Evolutionary conservation across 1,140 invertebrate species (phyloP), one percentile per base, ranked within the genome.

Genomic region (Pachypeltis micranthus): DNA sequence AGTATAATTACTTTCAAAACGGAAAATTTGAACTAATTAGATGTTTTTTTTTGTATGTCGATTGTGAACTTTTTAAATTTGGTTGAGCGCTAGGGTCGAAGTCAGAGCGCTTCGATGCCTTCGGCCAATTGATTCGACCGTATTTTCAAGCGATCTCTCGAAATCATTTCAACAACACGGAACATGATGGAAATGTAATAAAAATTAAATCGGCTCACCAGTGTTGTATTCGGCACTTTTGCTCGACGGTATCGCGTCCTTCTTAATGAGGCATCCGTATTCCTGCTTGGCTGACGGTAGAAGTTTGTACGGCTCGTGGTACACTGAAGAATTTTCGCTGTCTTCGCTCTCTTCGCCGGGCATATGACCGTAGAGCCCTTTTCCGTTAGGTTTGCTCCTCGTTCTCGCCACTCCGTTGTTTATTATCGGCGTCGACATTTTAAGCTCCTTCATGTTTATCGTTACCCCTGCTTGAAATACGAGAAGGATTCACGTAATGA

Each of bases 371-470:
- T 77, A 77, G 28, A 74, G 66, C 29, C 71, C 26, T 47, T 64
- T 67, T 25, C 34, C 77, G 14, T 77, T 71, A 0, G 77, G 77
- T 0, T 78, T 65, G 19, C 47, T 51, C 27, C 78, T 72, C 10
- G 79, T 79, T 24, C 77, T 74, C 0, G 78, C 77, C n/a, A 81
- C 64, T 0, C 76, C 78, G 63, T 81, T 82, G 51, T 77, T 77
- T 51, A 81, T 80, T 24, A 81, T 80, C 0, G 80, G 80, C 44
- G 82, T 81, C 10, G 75, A 68, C 70, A 82, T 74, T 70, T 83
- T 81, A 2, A 83, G 74, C 65, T 83, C 82, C 66, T 85, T 84
- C 76, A 85, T 83, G 69, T 83, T 83, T 60, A 85, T 84, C 27
- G 83, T 82, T 26, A 83, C 80, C 12, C 77, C 69, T 39, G 31